phyloP scores from a whole-genome alignment of 92 coral and sea anemone species.

The Parazoanthus atlanticus region DNA sequence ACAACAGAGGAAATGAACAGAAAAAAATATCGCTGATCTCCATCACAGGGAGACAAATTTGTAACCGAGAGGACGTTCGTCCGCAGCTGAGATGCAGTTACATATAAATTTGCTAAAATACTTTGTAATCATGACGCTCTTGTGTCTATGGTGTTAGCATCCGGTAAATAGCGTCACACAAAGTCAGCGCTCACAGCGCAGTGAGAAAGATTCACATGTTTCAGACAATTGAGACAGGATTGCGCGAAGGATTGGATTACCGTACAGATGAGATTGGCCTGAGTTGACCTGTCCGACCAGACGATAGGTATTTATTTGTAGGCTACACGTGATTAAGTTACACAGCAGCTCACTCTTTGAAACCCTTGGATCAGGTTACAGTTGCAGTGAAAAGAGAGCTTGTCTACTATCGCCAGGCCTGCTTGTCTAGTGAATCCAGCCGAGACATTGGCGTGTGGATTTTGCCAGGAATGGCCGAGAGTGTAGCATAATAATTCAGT shows the following conservation, averaged over 20 bases:
- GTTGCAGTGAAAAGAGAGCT: conserved; percentile 38
- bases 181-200: no score
- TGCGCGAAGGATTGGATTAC: conserved; percentile 29
- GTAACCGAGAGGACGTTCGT: no score
- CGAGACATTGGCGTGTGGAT: conserved; percentile 38
- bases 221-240: conserved; percentile 7
- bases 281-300: conserved; percentile 36
- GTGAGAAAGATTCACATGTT: background rate
- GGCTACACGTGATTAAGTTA: conserved; percentile 44
- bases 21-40: no score
- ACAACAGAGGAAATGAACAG: no score
- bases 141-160: no score
- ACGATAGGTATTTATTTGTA: conserved; percentile 46
- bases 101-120: no score
- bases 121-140: no score
- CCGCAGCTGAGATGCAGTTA: no score
- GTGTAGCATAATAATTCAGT: conserved; percentile 8
- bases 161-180: no score
- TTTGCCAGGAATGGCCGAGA: conserved; percentile 47
- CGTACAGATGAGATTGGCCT: background rate
- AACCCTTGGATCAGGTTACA: conserved; percentile 30
- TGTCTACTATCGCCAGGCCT: conserved; percentile 24
- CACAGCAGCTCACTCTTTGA: conserved; percentile 37
- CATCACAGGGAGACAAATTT: no score
- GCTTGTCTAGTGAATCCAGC: conserved; percentile 24